phyloP scores from a whole-genome alignment of 1,140 invertebrate species.

The Mamestra configurata region DNA sequence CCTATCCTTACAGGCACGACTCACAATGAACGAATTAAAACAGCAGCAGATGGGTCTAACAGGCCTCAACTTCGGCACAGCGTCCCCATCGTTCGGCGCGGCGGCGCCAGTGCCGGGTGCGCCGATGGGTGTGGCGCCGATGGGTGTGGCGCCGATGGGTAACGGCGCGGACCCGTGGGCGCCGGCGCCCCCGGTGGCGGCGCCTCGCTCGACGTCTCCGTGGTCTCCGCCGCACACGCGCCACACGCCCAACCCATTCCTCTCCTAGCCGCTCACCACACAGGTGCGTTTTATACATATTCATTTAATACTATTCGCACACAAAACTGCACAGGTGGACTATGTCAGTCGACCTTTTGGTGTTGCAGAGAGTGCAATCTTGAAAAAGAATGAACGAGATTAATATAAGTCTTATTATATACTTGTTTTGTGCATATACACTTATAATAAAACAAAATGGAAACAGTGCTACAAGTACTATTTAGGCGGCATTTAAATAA shows the following conservation, averaged over 20 bases:
- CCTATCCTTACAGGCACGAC: conserved; percentile 67
- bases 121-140: conserved; percentile 61
- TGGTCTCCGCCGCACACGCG: conserved; percentile 70
- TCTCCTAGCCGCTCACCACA: conserved; percentile 76
- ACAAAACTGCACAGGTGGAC: too few relatives aligned
- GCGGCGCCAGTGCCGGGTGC: conserved; percentile 43
- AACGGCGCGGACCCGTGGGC: conserved; percentile 56
- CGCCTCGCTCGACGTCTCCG: conserved; percentile 65
- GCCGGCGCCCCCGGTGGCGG: conserved; percentile 65
- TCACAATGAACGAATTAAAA: conserved; percentile 84
- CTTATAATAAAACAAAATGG: too few relatives aligned
- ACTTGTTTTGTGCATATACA: too few relatives aligned
- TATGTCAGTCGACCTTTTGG: too few relatives aligned
- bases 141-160: conserved; percentile 50
- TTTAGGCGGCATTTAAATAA: too few relatives aligned
- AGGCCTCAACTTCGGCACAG: conserved; percentile 58
- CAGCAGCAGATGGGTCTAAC: conserved; percentile 81
- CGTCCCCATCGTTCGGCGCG: conserved; percentile 53
- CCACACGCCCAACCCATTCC: conserved; percentile 84
- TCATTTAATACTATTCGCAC: too few relatives aligned
- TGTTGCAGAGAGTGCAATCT: too few relatives aligned
- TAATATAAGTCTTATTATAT: too few relatives aligned
- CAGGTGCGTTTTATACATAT: too few relatives aligned
- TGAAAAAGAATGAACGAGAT: too few relatives aligned
- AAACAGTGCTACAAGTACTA: too few relatives aligned